Conservation (phyloP, 1,140 invertebrate species). For the Musca vetustissima region DNA sequence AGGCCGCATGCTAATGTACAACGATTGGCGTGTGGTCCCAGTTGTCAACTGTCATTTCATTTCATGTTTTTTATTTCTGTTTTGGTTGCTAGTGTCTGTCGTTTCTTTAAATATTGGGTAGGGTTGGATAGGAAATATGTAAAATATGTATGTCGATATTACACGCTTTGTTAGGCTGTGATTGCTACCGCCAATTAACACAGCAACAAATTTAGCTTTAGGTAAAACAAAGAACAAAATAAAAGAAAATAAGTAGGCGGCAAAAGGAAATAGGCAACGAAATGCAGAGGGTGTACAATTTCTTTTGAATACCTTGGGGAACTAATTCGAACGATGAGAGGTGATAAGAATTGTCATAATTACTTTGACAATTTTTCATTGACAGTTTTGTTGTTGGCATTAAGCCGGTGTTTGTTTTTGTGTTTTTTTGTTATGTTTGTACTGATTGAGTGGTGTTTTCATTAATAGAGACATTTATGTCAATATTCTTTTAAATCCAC, state of each 20-base stretch:
- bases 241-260: no score
- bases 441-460: slow-evolving; percentile 15
- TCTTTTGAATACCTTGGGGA: not conserved
- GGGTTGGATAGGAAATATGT: no score
- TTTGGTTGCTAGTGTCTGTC: not conserved
- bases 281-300: slow-evolving; percentile 3
- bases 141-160: slow-evolving; percentile 3
- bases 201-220: not conserved
- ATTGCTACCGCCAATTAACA: slow-evolving; percentile 16
- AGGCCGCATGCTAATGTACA: no score
- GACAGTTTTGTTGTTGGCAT: no score
- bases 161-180: slow-evolving; percentile 11
- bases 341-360: slow-evolving; percentile 13
- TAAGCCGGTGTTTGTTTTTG: no score
- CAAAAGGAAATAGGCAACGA: no score
- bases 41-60: slow-evolving; percentile 9
- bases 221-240: no score
- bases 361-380: slow-evolving; percentile 1
- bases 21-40: slow-evolving; percentile 2
- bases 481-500: not conserved
- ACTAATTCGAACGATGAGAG: not conserved
- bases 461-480: slow-evolving; percentile 18
- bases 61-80: no score
- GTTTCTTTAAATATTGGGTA: not conserved
- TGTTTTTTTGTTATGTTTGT: not conserved